Percentiles rank a stretch among this genome's conserved stretches.
These are phyloP conservation scores for Ooceraea biroi DNA, from an alignment of 1,140 invertebrate genomes.

Conservation along the genomic window DNA sequence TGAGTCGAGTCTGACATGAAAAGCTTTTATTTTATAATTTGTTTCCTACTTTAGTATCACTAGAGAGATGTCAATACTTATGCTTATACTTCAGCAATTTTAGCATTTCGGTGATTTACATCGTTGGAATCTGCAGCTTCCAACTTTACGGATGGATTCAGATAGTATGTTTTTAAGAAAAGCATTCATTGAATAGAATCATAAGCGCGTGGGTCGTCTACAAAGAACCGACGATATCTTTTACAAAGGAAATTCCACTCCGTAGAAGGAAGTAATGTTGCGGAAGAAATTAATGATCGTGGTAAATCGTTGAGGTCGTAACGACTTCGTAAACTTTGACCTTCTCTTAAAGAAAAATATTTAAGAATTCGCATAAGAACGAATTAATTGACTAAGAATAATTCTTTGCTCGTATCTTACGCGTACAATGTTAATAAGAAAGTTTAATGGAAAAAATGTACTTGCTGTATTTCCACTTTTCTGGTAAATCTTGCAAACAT, in stretches of 20 bases:
- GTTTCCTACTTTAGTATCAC: too few relatives aligned
- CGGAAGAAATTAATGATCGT: constrained; percentile 64
- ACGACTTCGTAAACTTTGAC: constrained; percentile 63
- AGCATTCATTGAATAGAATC: constrained; percentile 7
- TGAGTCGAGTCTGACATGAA: too few relatives aligned
- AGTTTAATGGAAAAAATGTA: neutral
- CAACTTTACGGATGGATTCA: neutral
- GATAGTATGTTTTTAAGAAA: neutral
- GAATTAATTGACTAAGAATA: constrained; percentile 61
- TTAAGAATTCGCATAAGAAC: constrained; percentile 30
- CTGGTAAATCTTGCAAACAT: too few relatives aligned
- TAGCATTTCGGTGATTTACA: neutral
- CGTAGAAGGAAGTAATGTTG: constrained; percentile 54
- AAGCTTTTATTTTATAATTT: too few relatives aligned
- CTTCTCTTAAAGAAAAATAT: constrained; percentile 55
- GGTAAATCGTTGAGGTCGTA: constrained; percentile 58
- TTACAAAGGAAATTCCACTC: constrained; percentile 63
- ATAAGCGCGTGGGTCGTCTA: constrained; percentile 29
- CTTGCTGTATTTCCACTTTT: neutral
- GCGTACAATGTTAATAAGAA: neutral
- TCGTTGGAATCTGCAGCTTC: neutral
- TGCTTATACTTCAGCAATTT: too few relatives aligned
- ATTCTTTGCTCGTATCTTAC: constrained; percentile 47
- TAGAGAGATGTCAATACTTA: neutral
- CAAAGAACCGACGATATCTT: constrained; percentile 14